A percentile compares a stretch with the other conserved stretches of the same genome.
These are phyloP conservation scores for Branchinecta lindahli DNA, from an alignment of 1,140 invertebrate species.

Conservation along the genomic window DNA sequence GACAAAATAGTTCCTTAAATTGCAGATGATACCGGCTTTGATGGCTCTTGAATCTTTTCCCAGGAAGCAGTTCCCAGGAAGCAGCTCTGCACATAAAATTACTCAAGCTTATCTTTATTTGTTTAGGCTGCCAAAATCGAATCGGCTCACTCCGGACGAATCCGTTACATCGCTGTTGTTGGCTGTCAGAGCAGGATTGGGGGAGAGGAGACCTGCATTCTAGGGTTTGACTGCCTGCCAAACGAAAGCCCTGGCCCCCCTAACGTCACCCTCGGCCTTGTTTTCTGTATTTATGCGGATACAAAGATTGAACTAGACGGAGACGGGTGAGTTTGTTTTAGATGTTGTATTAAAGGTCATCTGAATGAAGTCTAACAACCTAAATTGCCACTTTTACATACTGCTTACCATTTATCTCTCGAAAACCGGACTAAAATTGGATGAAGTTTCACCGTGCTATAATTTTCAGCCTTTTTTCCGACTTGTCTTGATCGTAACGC, in stretches of 20 bases:
- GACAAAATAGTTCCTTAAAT: too few species aligned
- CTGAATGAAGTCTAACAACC: too few species aligned
- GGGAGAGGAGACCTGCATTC: background rate
- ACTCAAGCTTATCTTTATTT: background rate
- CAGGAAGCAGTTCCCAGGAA: too few species aligned
- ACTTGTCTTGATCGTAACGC: too few species aligned
- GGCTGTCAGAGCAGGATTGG: background rate
- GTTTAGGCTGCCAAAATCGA: background rate
- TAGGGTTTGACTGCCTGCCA: background rate
- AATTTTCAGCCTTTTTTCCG: too few species aligned
- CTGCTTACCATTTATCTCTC: too few species aligned
- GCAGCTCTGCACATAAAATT: too few species aligned
- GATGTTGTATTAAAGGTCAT: background rate
- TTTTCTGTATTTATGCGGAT: conserved; percentile 8
- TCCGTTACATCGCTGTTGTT: background rate
- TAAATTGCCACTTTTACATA: too few species aligned
- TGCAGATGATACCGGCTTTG: too few species aligned
- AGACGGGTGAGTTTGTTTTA: background rate
- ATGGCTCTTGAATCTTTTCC: too few species aligned
- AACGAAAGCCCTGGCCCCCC: background rate
- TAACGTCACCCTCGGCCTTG: background rate
- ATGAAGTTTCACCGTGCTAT: too few species aligned
- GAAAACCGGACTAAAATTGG: too few species aligned
- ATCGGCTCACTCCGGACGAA: background rate
- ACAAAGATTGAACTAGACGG: background rate